Evolutionary conservation across 2,797 vertebrate genomes (phyloP), one percentile per base, ranked within the genome.

Genomic region (Anabacerthia variegaticeps): DNA sequence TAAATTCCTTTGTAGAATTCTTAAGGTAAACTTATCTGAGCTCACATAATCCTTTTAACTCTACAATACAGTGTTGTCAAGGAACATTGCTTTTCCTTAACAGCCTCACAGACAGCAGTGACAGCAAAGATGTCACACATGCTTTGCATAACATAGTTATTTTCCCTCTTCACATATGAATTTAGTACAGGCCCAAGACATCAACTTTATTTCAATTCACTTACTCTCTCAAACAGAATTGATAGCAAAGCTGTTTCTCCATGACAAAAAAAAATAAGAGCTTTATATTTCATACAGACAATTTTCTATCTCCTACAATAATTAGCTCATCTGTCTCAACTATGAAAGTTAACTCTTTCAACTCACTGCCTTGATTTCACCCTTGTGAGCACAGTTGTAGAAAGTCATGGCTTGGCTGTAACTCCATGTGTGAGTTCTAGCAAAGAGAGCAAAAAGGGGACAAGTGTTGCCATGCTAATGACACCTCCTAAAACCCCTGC

Each of bases 341-440:
- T 32, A 36, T 16, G 8, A 19, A 55, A 72, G 17, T 51, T 65
- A 68, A 46, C 28, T n/a, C 3, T 39, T 75, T 39, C 44, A n/a
- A 5, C 12, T 48, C 18, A 1, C 24, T 55, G 2, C 20, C 43
- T 61, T 61, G 34, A 32, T 39, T 85, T 61, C 28, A 7, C 8
- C 32, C 12, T 49, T 32, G 9, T 39, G 11, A 71, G 39, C 19
- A 36, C 0, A 0, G 4, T 0, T 68, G 24, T 28, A 65, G 39
- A 18, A 48, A 37, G 21, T 39, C 49, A 20, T 5, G 32, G 32
- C 34, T 71, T 55, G 55, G 19, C 14, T 67, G 28, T 20, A n/a
- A 24, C 36, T 16, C 4, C 19, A 32, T 20, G 34, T 76, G 15
- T 51, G 34, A 41, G 21, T 30, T 18, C 56, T 32, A 28, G 41